phyloP scores from a whole-genome alignment of 2,797 vertebrate species.

The Podargus strigoides region DNA sequence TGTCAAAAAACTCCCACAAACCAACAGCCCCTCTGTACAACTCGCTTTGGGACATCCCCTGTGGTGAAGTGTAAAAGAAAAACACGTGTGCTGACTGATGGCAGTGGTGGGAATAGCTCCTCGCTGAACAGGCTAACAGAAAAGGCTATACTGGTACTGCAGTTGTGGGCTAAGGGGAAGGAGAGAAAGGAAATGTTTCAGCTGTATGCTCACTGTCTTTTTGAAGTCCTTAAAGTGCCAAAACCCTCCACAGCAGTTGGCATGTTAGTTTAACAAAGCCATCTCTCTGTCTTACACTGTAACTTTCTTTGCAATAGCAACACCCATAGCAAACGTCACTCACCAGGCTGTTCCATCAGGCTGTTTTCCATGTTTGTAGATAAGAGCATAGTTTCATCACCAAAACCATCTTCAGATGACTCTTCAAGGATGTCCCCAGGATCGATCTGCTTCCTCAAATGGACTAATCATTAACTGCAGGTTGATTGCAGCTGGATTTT shows the following conservation, averaged over 20 bases:
- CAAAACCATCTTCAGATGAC: background rate
- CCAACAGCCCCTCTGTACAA: background rate
- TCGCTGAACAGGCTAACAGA: background rate
- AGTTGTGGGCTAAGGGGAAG: background rate
- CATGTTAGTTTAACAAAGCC: background rate
- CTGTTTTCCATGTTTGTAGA: background rate
- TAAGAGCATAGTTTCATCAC: background rate
- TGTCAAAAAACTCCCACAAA: background rate
- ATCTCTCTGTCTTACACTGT: background rate
- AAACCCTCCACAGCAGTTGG: background rate
- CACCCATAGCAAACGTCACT: background rate
- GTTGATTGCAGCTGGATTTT: background rate
- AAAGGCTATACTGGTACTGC: background rate
- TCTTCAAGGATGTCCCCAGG: background rate
- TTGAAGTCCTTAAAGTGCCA: background rate
- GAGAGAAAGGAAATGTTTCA: background rate
- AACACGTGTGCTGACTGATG: rapidly evolving
- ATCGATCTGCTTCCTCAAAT: background rate
- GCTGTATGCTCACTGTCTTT: background rate
- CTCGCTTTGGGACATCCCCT: background rate
- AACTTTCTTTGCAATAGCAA: background rate
- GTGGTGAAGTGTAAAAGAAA: background rate
- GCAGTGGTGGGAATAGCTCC: background rate
- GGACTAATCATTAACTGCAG: background rate
- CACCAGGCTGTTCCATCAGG: background rate